Base-by-base conservation (phyloP, 2,888 invertebrate species). In the Lydus trimaculatus region DNA sequence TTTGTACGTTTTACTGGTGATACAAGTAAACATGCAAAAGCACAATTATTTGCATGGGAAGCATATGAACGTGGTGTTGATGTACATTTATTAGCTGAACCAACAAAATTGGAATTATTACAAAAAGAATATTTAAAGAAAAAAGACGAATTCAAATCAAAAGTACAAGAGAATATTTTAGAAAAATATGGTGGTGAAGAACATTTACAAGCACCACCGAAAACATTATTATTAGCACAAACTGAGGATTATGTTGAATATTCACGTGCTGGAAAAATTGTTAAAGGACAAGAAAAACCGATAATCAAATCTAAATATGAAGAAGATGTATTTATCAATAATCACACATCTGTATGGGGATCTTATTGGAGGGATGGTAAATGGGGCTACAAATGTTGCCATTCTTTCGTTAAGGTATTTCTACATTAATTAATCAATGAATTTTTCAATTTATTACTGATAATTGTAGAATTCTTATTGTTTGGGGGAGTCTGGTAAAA, bases 321-420 rank as follows among this genome's bases (percentile, higher is more conserved):
- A 82, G 99, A 99, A 85, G 98, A 99, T 84, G 90, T 95, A 20
- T 89, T 91, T 74, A 91, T 93, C 8, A 96, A 96, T 83, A 99
- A 99, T 85, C 99, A 99, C 84, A 94, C 93, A 0, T 90, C 93
- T 0, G 94, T 99, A 7, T 99, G 96, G 95, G 99, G 99, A 4
- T 98, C 98, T 0, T 98, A 89, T 84, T 99, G 99, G 98, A 89
- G 89, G 76, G 91, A 91, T 63, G 97, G 97, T 0, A 89, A 90
- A 70, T 99, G 99, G 99, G 99, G 99, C 0, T 99, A 92, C 86
- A 93, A 94, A 81, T 99, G 99, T 81, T 99, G 99, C 84, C 93
- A 97, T 82, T 96, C 96, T 0, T 92, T 93, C 72, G 90, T 99
- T 9, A 93, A 93, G 88, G 90, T 90, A 83, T 23, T 61, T 58